Base-by-base conservation (phyloP, 2,888 invertebrate genomes). In the Orchesella flavescens region DNA sequence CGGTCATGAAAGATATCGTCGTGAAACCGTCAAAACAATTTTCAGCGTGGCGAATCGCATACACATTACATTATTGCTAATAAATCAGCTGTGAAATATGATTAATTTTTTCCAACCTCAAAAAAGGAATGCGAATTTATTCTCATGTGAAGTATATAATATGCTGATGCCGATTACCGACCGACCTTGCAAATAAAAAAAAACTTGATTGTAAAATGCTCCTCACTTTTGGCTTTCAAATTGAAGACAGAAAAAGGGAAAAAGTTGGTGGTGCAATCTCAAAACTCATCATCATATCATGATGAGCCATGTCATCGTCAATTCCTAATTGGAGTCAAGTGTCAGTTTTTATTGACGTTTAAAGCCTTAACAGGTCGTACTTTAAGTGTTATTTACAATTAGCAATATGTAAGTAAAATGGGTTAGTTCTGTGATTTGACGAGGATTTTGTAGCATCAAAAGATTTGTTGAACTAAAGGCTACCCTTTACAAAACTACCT, bases 281-380 rank as follows among this genome's bases (percentile, higher is more conserved):
- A 69, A 69, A 53, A 19, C 10, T 13, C 69, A 59, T 59, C 77
- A 77, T 74, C 61, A 53, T n/a, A 59, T 59, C 77, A 77, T 74
- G 44, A 53, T n/a, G 19, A 72, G 46, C 5, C 68, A 55, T 68
- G 74, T 61, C 55, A 65, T 72, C 72, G 49, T 77, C 46, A 65
- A 65, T 24, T 65, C 53, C 46, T 77, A 83, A 83, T 83, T 83
- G 77, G 77, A 83, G 83, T 83, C 83, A 83, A 78, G 68, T 78
- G 83, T 73, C 83, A 73, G 61, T 1, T 65, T 77, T 83, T 76
- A 77, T 77, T 72, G 71, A 65, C 71, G 55, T 76, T 71, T 76
- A 82, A 75, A 75, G 71, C 17, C 46, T 44, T 69, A 44, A 59
- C 23, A 43, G 21, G 24, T 15, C 12, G n/a, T 19, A 53, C 43